phyloP scores from a whole-genome alignment of 1,140 invertebrate genomes.

The Aleiodes sp. region DNA sequence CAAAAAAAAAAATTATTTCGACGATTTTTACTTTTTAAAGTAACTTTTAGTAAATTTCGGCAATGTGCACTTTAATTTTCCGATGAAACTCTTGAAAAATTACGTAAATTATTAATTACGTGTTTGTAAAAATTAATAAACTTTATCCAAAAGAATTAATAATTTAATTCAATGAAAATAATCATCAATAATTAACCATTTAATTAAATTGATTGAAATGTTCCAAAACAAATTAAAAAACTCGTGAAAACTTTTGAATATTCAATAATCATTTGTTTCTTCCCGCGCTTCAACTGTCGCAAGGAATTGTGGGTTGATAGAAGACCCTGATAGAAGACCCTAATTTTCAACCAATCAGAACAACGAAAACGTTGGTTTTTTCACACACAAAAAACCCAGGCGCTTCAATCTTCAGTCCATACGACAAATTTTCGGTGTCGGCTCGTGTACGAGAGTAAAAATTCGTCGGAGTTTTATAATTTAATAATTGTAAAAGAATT shows the following conservation, averaged over 20 bases:
- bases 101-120: no score
- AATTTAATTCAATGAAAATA: no score
- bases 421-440: slow-evolving; percentile 52
- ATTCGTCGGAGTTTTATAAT: slow-evolving; percentile 25
- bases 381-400: slow-evolving; percentile 38
- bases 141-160: no score
- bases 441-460: slow-evolving; percentile 33
- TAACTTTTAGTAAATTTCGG: no score
- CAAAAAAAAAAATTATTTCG: no score
- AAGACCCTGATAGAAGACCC: slow-evolving; percentile 67
- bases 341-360: slow-evolving; percentile 55
- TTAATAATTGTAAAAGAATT: not conserved
- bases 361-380: slow-evolving; percentile 31
- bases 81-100: no score
- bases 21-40: no score
- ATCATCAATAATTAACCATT: no score
- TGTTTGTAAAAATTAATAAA: no score
- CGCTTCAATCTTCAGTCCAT: slow-evolving; percentile 55
- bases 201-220: no score
- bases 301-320: slow-evolving; percentile 57
- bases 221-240: slow-evolving; percentile 20
- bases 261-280: slow-evolving; percentile 1
- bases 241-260: not conserved
- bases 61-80: no score
- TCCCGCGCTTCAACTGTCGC: slow-evolving; percentile 30